These are phyloP conservation scores for Machaerirhynchus nigripectus DNA, from an alignment of 2,113 vertebrate species.

Conservation along the genomic window DNA sequence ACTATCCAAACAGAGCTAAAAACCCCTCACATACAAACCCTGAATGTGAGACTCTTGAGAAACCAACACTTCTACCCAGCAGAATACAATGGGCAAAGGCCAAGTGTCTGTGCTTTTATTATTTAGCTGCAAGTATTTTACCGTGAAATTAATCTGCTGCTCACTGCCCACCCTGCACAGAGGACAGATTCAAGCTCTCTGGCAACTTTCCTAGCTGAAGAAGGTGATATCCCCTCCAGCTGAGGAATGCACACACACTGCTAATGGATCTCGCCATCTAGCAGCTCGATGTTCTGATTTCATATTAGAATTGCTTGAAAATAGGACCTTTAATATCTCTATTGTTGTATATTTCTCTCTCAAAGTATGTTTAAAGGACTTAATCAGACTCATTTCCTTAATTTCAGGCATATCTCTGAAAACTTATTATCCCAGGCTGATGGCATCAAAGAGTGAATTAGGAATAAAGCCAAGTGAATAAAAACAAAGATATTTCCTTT, in stretches of 20 bases:
- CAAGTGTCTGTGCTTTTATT: background rate
- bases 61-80: background rate
- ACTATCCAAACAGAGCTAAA: background rate
- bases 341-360: slow-evolving; percentile 43
- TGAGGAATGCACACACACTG: background rate
- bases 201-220: background rate
- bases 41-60: background rate
- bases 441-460: slow-evolving; percentile 66
- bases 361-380: slow-evolving; percentile 30
- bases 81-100: background rate
- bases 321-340: slow-evolving; percentile 22
- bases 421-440: slow-evolving; percentile 54
- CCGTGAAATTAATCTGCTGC: background rate
- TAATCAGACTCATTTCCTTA: slow-evolving; percentile 61
- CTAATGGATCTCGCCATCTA: background rate
- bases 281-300: background rate
- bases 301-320: slow-evolving; percentile 43
- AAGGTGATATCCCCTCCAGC: background rate
- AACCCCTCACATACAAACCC: background rate
- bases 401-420: slow-evolving; percentile 47
- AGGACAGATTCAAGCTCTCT: background rate
- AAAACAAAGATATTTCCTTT: slow-evolving; percentile 65
- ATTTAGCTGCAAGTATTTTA: background rate
- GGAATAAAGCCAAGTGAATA: slow-evolving; percentile 59
- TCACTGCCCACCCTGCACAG: background rate